Evolutionary conservation across 1,140 invertebrate genomes (phyloP), one percentile per base, ranked within the genome.

Genomic region (Psilanteris sp.): DNA sequence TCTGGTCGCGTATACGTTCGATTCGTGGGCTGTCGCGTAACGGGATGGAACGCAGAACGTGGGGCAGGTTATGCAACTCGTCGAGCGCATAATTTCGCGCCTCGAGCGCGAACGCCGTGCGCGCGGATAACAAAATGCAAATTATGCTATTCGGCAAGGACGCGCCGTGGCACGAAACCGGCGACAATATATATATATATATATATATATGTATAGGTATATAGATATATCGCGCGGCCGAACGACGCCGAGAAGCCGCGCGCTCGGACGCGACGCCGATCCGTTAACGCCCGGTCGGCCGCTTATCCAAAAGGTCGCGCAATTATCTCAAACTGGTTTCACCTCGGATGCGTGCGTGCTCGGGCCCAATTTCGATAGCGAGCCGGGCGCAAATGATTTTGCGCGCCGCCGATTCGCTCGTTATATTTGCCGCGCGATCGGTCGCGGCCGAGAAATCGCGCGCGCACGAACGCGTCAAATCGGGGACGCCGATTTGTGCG

Each of bases 21-120:
- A 73, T 70, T 70, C 52, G 44, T 61, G 50, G 41, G 52, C 50
- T 62, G 55, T 54, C 68, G 75, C 68, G 71, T 81, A 82, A 79
- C 77, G 77, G 80, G 76, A 73, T 57, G 31, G 59, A 59, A 61
- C 64, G 48, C 55, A 48, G 31, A 62, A 57, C 62, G 70, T 66
- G 44, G 54, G 57, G 61, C 34, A 78, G 59, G 78, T 84, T 82
- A 81, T 72, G 82, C 79, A 82, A 84, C 75, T 59, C 43, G 75
- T 68, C 71, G 77, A 77, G 72, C 75, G 74, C 70, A 79, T 83
- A 83, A 81, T 83, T 81, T 59, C 48, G 71, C 67, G 79, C 82
- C 81, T 61, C 59, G 46, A 75, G 81, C 61, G 52, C 66, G 24
- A 55, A 66, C 10, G 43, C 70, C 20, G 73, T 46, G 44, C 44